Conservation (phyloP, 2,888 invertebrate species). For the Dendrolimus houi region DNA sequence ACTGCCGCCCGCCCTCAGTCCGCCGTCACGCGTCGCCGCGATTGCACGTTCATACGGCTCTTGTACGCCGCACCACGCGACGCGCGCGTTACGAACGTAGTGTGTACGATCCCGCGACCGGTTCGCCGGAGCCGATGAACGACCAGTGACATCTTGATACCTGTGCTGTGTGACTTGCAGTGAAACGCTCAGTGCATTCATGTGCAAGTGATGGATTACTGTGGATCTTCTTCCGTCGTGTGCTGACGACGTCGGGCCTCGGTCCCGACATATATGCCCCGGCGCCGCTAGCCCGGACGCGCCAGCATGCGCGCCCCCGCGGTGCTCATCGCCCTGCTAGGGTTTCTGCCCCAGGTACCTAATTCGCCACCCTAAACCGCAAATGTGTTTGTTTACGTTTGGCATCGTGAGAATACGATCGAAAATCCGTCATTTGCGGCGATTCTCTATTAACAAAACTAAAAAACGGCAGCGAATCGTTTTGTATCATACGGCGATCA, state of each 20-base stretch:
- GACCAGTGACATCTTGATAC: conserved; percentile 64
- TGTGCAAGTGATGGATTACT: conserved; percentile 74
- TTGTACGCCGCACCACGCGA: conserved; percentile 53
- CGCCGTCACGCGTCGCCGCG: conserved; percentile 68
- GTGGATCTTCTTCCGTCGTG: conserved; percentile 47
- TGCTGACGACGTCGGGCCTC: conserved; percentile 60
- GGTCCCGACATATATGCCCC: conserved; percentile 63
- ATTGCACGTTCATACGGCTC: conserved; percentile 51
- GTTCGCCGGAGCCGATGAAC: conserved; percentile 65
- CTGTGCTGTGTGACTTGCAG: conserved; percentile 72
- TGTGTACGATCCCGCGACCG: conserved; percentile 67
- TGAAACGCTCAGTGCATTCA: conserved; percentile 66
- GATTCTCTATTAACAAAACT: conserved; percentile 36
- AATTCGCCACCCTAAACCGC: conserved; percentile 54
- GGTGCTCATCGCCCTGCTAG: conserved; percentile 74
- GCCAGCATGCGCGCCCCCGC: conserved; percentile 74
- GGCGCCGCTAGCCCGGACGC: conserved; percentile 71
- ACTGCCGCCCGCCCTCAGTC: conserved; percentile 69
- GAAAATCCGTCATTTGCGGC: conserved; percentile 31
- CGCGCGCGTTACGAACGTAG: conserved; percentile 73
- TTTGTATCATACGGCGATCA: conserved; percentile 33
- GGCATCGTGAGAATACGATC: conserved; percentile 29
- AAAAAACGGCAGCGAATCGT: conserved; percentile 32
- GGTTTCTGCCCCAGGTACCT: conserved; percentile 75
- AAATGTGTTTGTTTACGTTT: conserved; percentile 56